These are phyloP conservation scores for Tanaodytes sp. DNA, from an alignment of 2,888 invertebrate species.

Conservation along the genomic window DNA sequence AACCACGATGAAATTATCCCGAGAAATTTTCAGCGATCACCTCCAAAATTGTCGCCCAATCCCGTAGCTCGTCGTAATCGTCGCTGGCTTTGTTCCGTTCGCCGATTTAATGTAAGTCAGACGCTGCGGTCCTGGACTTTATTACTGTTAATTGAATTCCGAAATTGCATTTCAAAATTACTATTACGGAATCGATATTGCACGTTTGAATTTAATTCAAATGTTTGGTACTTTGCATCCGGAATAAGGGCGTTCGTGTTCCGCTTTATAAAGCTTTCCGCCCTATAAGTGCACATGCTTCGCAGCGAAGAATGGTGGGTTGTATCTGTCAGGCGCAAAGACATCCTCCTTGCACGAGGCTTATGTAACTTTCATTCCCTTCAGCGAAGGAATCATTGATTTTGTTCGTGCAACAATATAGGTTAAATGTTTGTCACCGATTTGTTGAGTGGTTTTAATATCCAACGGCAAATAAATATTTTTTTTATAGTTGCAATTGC, in stretches of 20 bases:
- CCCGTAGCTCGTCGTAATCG: neutral
- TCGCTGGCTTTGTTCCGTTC: neutral
- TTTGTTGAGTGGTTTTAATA: no score
- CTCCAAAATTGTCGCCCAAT: conserved; percentile 22
- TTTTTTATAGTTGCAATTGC: no score
- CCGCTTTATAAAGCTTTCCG: conserved; percentile 19
- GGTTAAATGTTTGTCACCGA: no score
- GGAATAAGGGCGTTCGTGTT: conserved; percentile 4
- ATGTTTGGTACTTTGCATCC: conserved; percentile 11
- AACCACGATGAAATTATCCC: conserved; percentile 55
- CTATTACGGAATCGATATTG: neutral
- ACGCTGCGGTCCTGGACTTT: neutral
- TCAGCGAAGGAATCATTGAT: conserved; percentile 11
- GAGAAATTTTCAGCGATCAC: conserved; percentile 53
- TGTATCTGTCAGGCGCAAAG: conserved; percentile 61
- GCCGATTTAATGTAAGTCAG: conserved; percentile 8
- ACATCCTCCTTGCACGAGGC: neutral
- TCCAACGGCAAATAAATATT: no score
- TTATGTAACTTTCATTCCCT: conserved; percentile 16
- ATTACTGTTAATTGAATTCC: conserved; percentile 31
- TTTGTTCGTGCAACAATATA: neutral
- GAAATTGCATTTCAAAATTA: conserved; percentile 18
- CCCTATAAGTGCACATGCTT: conserved; percentile 46
- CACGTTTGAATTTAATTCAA: conserved; percentile 8
- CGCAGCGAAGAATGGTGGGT: conserved; percentile 60